Evolutionary conservation across 92 coral and sea anemone species (phyloP).

Genomic region (Actinernus sp.): DNA sequence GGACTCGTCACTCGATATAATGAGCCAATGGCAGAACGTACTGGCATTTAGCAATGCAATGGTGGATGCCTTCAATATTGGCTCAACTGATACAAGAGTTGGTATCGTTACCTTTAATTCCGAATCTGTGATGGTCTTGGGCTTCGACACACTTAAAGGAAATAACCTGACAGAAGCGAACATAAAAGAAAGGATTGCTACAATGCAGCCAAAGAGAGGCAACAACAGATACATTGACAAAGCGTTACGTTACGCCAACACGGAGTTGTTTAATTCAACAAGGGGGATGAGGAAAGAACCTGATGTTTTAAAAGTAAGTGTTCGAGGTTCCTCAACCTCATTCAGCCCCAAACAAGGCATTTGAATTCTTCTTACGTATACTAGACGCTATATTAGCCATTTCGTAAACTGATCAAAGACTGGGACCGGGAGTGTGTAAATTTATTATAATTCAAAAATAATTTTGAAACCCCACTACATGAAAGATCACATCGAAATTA

Average conservation of each 20-base stretch:
- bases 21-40: slow-evolving; percentile 37
- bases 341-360: neutral
- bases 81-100: slow-evolving; percentile 15
- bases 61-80: slow-evolving; percentile 37
- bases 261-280: slow-evolving; percentile 8
- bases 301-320: slow-evolving; percentile 13
- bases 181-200: slow-evolving; percentile 22
- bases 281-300: slow-evolving; percentile 44
- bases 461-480: too few relatives aligned
- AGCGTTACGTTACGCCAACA: slow-evolving; percentile 23
- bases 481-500: too few relatives aligned
- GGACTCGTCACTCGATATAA: slow-evolving; percentile 26
- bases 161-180: slow-evolving; percentile 14
- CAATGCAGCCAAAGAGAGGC: slow-evolving; percentile 8
- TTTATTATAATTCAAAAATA: too few relatives aligned
- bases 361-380: too few relatives aligned
- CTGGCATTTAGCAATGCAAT: slow-evolving; percentile 17
- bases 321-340: neutral
- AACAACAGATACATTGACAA: slow-evolving; percentile 14
- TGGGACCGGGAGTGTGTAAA: too few relatives aligned
- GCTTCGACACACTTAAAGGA: slow-evolving; percentile 22
- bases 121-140: neutral
- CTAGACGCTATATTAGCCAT: too few relatives aligned
- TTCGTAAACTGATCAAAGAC: too few relatives aligned
- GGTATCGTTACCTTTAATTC: slow-evolving; percentile 26